phyloP scores from a whole-genome alignment of 1,140 invertebrate genomes.

The Nephotettix cincticeps region DNA sequence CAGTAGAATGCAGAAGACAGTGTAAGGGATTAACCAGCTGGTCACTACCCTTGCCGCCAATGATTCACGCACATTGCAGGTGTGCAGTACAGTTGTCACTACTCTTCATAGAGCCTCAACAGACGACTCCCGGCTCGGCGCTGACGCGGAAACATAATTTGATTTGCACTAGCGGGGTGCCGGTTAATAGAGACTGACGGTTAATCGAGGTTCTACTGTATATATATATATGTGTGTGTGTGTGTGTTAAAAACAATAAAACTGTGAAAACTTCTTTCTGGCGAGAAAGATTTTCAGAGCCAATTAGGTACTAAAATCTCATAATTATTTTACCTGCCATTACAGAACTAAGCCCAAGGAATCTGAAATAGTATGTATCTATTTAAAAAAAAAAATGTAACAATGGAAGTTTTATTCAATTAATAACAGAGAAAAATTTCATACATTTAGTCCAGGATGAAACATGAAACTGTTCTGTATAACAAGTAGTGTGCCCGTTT shows the following conservation, averaged over 20 bases:
- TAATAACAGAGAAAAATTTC: not conserved
- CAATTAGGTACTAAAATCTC: not conserved
- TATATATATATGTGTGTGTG: too few relatives aligned
- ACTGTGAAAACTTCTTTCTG: not conserved
- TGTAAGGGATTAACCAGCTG: too few relatives aligned
- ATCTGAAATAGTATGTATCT: not conserved
- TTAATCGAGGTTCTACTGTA: too few relatives aligned
- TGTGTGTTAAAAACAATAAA: not conserved
- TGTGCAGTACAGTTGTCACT: too few relatives aligned
- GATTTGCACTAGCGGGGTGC: too few relatives aligned
- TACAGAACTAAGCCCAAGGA: not conserved
- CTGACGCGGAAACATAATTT: too few relatives aligned
- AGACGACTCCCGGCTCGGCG: too few relatives aligned
- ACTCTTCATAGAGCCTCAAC: too few relatives aligned
- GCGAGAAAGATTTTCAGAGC: not conserved
- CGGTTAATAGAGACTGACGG: too few relatives aligned
- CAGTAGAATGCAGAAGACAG: too few relatives aligned
- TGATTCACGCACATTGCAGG: too few relatives aligned
- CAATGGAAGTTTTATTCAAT: not conserved
- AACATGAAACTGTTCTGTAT: not conserved
- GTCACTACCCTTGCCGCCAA: too few relatives aligned
- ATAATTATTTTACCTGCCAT: not conserved
- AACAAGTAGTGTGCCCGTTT: conserved; percentile 8
- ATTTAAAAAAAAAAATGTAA: not conserved
- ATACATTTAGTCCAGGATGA: conserved; percentile 19